Evolutionary conservation across 2,113 vertebrate genomes (phyloP).

Genomic region (Pleuronectes platessa): DNA sequence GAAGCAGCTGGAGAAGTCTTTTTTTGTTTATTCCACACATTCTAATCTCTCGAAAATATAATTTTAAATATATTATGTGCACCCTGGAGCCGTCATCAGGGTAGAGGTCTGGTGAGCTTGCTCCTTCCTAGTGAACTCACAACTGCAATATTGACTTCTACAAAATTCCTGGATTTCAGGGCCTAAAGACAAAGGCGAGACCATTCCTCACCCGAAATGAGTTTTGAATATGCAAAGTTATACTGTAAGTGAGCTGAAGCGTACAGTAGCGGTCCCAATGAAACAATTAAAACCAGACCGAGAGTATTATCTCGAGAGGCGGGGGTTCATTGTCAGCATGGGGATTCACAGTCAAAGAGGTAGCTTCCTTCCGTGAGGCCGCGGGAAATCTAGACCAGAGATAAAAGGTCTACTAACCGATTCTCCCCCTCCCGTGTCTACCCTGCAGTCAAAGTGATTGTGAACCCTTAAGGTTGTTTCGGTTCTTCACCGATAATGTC

Average conservation of each 20-base stretch:
- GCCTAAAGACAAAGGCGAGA: neutral
- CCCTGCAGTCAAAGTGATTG: constrained; percentile 55
- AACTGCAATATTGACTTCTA: neutral
- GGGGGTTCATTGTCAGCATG: neutral
- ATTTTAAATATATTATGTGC: neutral
- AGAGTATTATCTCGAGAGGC: neutral
- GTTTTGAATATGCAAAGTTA: neutral
- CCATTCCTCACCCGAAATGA: constrained; percentile 2
- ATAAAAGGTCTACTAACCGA: constrained; percentile 24
- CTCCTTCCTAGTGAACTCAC: too few species aligned
- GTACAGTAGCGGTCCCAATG: neutral
- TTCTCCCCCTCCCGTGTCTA: constrained; percentile 55
- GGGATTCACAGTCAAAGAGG: constrained; percentile 12
- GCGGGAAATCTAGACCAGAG: constrained; percentile 9
- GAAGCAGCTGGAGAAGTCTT: neutral
- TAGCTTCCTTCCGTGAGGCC: constrained; percentile 18
- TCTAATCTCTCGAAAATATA: too few species aligned
- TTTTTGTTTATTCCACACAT: too few species aligned
- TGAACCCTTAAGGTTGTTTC: constrained; percentile 35
- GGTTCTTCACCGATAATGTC: constrained; percentile 53
- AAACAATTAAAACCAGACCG: constrained; percentile 6
- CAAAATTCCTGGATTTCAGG: too few species aligned
- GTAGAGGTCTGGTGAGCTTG: too few species aligned
- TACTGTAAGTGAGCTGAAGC: neutral
- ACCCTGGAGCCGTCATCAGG: too few species aligned